Conservation (phyloP, 2,888 invertebrate species). For the Eilema griseolum region DNA sequence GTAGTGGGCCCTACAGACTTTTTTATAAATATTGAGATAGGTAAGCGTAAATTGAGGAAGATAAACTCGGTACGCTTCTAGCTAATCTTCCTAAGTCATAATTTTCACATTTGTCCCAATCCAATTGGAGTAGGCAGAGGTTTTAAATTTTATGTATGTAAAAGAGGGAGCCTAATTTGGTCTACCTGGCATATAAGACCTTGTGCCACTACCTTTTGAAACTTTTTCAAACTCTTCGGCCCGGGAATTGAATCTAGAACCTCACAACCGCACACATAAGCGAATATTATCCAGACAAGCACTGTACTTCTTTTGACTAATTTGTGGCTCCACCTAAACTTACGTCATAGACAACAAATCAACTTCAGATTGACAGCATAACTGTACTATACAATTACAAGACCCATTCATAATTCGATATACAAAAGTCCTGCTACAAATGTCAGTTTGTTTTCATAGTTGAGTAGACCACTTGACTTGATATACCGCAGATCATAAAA, state of each 20-base stretch:
- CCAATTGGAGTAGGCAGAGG: too few relatives aligned
- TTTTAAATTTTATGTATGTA: too few relatives aligned
- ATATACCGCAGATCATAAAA: conserved; percentile 57
- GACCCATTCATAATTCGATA: conserved; percentile 27
- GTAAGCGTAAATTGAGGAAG: too few relatives aligned
- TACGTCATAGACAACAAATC: conserved; percentile 9
- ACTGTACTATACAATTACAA: conserved; percentile 40
- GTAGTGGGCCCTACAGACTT: too few relatives aligned
- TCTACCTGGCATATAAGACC: background rate
- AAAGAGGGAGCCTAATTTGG: too few relatives aligned
- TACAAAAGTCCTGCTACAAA: conserved; percentile 14
- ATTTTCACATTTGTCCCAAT: too few relatives aligned
- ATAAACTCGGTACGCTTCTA: too few relatives aligned
- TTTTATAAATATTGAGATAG: too few relatives aligned
- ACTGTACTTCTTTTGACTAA: background rate
- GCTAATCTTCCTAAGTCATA: too few relatives aligned
- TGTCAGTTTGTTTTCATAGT: conserved; percentile 18
- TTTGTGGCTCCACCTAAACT: background rate
- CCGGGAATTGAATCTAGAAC: background rate
- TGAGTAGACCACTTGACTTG: conserved; percentile 41
- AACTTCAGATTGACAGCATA: conserved; percentile 32
- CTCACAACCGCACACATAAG: too few relatives aligned
- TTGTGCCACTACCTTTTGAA: too few relatives aligned
- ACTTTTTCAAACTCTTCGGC: too few relatives aligned
- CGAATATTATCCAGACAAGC: background rate